Evolutionary conservation across 2,113 vertebrate genomes (phyloP).

Genomic region (Calyptommatus sinebrachiatus): DNA sequence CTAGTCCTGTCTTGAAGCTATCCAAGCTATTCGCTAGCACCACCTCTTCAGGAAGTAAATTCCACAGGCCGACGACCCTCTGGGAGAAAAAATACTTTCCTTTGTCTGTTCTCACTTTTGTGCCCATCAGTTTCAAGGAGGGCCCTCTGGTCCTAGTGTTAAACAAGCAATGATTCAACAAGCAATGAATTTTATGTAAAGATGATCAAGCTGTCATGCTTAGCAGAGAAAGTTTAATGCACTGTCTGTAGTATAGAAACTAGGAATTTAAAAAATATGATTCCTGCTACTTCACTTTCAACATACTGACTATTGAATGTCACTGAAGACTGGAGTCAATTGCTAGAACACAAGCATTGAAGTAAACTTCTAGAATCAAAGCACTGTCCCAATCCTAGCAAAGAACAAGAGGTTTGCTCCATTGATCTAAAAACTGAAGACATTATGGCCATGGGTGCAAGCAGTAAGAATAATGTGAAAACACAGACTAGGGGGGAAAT

Average conservation of each 20-base stretch:
- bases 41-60: too few relatives aligned
- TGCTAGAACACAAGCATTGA: not conserved
- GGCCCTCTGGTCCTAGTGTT: too few relatives aligned
- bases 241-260: not conserved
- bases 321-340: not conserved
- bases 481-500: not conserved
- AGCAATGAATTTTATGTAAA: conserved; percentile 2
- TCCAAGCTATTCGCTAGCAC: too few relatives aligned
- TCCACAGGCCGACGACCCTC: too few relatives aligned
- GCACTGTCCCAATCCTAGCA: not conserved
- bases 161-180: too few relatives aligned
- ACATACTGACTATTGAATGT: not conserved
- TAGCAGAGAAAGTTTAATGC: not conserved
- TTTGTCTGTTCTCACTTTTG: too few relatives aligned
- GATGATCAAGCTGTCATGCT: not conserved
- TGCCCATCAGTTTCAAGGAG: too few relatives aligned
- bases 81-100: too few relatives aligned
- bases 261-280: not conserved
- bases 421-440: not conserved
- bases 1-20: too few relatives aligned
- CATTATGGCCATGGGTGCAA: not conserved
- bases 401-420: not conserved
- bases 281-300: conserved; percentile 5
- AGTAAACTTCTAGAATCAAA: not conserved
- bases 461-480: not conserved